Conservation (phyloP, 2,888 invertebrate genomes). For the Eupithecia tripunctaria region DNA sequence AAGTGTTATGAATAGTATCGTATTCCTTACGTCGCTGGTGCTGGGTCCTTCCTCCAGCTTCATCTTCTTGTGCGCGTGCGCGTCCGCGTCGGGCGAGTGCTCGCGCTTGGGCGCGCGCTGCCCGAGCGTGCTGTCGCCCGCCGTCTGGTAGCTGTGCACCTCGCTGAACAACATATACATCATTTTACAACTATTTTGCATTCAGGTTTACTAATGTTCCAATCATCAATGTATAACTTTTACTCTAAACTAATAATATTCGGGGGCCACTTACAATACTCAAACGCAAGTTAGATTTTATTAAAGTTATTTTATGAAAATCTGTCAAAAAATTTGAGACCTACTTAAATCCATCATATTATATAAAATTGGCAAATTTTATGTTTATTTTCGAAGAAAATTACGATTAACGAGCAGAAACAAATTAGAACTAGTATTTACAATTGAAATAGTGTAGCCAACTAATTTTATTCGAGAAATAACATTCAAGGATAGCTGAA, state of each 20-base stretch:
- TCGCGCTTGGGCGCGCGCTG: constrained; percentile 84
- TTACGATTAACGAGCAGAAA: background rate
- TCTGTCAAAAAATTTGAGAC: too few species aligned
- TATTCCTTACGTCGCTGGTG: constrained; percentile 36
- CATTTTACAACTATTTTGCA: background rate
- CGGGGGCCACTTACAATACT: too few species aligned
- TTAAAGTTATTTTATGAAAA: too few species aligned
- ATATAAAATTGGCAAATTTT: too few species aligned
- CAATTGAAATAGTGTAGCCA: background rate
- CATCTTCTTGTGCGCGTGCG: constrained; percentile 74
- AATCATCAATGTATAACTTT: too few species aligned
- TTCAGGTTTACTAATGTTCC: too few species aligned
- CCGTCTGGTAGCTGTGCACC: constrained; percentile 90
- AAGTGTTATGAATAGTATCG: background rate
- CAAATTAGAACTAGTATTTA: background rate
- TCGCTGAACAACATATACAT: constrained; percentile 78
- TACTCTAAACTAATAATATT: too few species aligned
- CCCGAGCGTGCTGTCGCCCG: constrained; percentile 92
- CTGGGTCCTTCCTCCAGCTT: constrained; percentile 79
- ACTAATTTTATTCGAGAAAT: too few species aligned
- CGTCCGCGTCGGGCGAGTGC: constrained; percentile 78
- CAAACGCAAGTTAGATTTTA: too few species aligned
- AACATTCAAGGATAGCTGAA: too few species aligned
- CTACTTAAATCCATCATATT: too few species aligned
- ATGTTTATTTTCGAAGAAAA: too few species aligned